phyloP scores from a whole-genome alignment of 2,888 invertebrate species.

The Prosapia bicincta region DNA sequence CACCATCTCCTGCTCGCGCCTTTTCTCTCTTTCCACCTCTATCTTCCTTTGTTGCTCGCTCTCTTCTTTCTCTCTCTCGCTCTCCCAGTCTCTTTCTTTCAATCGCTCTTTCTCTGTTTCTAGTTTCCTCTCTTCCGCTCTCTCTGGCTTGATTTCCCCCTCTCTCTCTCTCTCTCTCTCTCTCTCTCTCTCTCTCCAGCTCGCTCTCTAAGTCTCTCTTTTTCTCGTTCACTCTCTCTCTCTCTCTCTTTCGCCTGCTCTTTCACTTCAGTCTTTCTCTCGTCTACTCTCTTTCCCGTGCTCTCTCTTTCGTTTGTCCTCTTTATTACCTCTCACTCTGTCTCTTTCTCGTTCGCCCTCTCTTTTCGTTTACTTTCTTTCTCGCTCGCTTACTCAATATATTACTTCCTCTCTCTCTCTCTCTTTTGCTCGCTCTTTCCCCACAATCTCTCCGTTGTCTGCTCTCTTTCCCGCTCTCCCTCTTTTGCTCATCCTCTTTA shows the following conservation, averaged over 20 bases:
- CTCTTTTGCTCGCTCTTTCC: constrained; percentile 3
- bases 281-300: background rate
- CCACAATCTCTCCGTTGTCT: background rate
- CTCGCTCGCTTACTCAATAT: background rate
- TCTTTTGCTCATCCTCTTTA: background rate
- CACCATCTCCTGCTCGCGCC: background rate
- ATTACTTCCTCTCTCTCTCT: background rate
- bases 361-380: background rate
- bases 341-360: background rate
- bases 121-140: background rate
- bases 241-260: background rate
- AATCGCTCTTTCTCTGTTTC: too few relatives aligned
- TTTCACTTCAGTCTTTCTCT: too few relatives aligned
- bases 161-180: background rate
- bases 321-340: too few relatives aligned
- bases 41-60: too few relatives aligned
- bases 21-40: background rate
- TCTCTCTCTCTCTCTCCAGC: too few relatives aligned
- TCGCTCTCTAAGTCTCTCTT: too few relatives aligned
- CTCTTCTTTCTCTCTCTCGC: too few relatives aligned
- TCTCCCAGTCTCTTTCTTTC: too few relatives aligned
- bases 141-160: background rate
- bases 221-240: too few relatives aligned
- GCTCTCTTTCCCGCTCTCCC: too few relatives aligned
- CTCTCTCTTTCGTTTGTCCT: background rate